Evolutionary conservation across 2,797 vertebrate species (phyloP).

Genomic region (Alouatta caraya): DNA sequence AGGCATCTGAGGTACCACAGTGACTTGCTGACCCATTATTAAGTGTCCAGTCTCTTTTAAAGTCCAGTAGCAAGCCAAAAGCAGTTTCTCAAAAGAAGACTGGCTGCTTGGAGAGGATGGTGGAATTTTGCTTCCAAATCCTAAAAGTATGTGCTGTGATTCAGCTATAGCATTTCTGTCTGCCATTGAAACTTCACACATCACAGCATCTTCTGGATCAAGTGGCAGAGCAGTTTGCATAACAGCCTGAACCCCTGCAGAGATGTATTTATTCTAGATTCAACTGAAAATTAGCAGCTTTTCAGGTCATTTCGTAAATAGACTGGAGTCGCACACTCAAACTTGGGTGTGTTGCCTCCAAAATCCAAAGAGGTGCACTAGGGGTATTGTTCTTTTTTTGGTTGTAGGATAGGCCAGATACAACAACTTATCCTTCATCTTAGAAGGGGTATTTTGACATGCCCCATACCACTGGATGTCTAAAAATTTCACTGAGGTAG

Average conservation of each 20-base stretch:
- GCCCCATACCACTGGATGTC: not conserved
- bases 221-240: not conserved
- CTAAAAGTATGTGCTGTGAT: not conserved
- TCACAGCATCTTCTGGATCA: not conserved
- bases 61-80: not conserved
- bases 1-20: not conserved
- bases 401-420: not conserved
- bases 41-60: not conserved
- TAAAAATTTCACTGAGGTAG: not conserved
- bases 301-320: not conserved
- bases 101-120: not conserved
- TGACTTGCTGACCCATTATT: not conserved
- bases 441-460: not conserved
- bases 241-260: not conserved
- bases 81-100: not conserved
- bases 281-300: not conserved
- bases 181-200: not conserved
- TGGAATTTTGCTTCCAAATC: not conserved
- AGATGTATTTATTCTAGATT: not conserved
- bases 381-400: not conserved
- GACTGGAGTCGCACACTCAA: not conserved
- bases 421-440: not conserved
- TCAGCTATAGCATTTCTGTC: not conserved
- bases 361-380: not conserved
- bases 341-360: not conserved